Evolutionary conservation across 2,888 invertebrate species (phyloP), one percentile per base, ranked within the genome.

Genomic region (Oxyscelio sp.): DNA sequence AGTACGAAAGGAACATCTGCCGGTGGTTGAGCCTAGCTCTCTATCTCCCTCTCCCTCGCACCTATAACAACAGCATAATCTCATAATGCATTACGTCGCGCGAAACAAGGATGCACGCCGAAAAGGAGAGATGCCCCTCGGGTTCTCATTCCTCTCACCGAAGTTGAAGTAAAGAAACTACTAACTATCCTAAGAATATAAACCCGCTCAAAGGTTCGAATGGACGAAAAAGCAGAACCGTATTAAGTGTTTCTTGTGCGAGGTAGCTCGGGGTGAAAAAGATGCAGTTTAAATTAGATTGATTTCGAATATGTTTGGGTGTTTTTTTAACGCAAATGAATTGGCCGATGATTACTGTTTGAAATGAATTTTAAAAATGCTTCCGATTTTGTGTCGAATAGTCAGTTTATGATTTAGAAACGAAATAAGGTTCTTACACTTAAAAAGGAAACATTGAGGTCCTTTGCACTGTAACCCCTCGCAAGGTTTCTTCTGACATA

Each of bases 1-100:
- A n/a, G 66, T 87, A 90, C 91, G 91, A 91, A 92, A 90, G 92
- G 90, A 94, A 94, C 94, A 94, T 94, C 94, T 94, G 94, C 93
- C 92, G 89, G 89, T 91, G 91, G 90, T 89, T 88, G 90, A 82
- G 86, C 34, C 85, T 68, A 45, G 65, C 82, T 6, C 24, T 54
- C 58, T 31, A 27, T 83, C 83, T 73, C 22, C 1, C 31, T 75
- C 75, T 52, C 34, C 19, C 52, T 77, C 45, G 58, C 77, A 15
- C 75, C n/a, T 4, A 5, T n/a, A 34, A 21, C 38, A 63, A 65
- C 40, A 22, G 15, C 38, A 43, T 22, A 56, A 65, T 38, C 70
- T 56, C 48, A 63, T 74, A 75, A 75, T 70, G 77, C 77, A 65
- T 77, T 82, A 71, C 71, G 63, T 50, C 38, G 73, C 24, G 54